Conservation (phyloP, 1,140 invertebrate species). For the Micrasema longulum region DNA sequence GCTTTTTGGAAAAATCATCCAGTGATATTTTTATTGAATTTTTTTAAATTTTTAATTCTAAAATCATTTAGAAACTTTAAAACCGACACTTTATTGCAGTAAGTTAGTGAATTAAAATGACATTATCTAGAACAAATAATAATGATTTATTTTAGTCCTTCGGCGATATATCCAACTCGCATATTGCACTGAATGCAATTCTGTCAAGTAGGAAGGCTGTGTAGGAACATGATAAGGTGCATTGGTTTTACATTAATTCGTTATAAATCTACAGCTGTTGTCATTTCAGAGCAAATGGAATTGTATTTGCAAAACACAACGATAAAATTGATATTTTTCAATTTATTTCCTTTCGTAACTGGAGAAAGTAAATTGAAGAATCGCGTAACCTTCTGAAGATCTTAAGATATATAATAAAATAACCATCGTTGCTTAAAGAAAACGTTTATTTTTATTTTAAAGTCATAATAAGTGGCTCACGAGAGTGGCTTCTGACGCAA, state of each 20-base stretch:
- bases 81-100: too few relatives aligned
- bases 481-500: slow-evolving; percentile 11
- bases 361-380: slow-evolving; percentile 20
- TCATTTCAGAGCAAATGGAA: not conserved
- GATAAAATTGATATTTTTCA: slow-evolving; percentile 8
- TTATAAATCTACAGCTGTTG: not conserved
- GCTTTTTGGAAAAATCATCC: too few relatives aligned
- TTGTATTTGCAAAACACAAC: too few relatives aligned
- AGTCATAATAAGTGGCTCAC: slow-evolving; percentile 5
- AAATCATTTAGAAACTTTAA: too few relatives aligned
- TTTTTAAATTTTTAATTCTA: too few relatives aligned
- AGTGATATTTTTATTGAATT: too few relatives aligned
- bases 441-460: slow-evolving; percentile 5
- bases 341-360: slow-evolving; percentile 12
- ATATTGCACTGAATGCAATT: not conserved
- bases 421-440: slow-evolving; percentile 1
- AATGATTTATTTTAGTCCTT: not conserved
- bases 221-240: too few relatives aligned
- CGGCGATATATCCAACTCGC: not conserved
- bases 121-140: slow-evolving; percentile 8
- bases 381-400: slow-evolving; percentile 3
- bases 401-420: slow-evolving; percentile 14
- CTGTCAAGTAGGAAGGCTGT: too few relatives aligned
- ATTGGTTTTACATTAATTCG: too few relatives aligned
- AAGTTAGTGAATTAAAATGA: too few relatives aligned